These are phyloP conservation scores for Eristalis tenax DNA, from an alignment of 2,888 invertebrate species.

Conservation along the genomic window DNA sequence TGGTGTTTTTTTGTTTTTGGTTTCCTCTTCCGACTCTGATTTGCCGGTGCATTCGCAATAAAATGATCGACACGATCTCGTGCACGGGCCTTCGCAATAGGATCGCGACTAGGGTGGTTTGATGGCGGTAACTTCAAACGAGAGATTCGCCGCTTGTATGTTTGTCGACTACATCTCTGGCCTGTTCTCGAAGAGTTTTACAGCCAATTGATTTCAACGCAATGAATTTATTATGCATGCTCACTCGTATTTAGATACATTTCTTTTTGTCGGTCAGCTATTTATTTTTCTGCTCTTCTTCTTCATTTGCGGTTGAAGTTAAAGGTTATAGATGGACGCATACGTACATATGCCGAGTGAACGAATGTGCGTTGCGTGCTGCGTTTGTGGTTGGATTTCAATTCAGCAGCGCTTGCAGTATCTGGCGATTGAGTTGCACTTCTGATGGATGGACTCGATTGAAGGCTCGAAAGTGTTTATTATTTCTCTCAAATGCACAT, in stretches of 20 bases:
- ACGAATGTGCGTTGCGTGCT: background rate
- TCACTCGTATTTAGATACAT: background rate
- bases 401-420: constrained; percentile 30
- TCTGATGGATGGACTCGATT: constrained; percentile 41
- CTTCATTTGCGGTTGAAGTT: constrained; percentile 28
- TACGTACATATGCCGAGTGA: background rate
- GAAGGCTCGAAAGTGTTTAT: constrained; percentile 38
- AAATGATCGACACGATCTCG: constrained; percentile 36
- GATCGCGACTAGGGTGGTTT: background rate
- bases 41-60: background rate
- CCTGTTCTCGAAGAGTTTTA: constrained; percentile 26
- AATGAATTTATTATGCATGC: background rate
- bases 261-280: constrained; percentile 18
- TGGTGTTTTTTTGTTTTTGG: background rate
- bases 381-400: constrained; percentile 59
- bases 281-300: constrained; percentile 7
- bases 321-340: constrained; percentile 7
- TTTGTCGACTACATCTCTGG: background rate
- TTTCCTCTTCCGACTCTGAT: background rate
- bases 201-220: constrained; percentile 53
- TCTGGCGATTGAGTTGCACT: constrained; percentile 52
- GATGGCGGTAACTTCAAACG: constrained; percentile 54
- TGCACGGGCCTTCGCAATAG: constrained; percentile 12
- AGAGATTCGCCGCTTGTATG: constrained; percentile 1
- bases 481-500: background rate